Evolutionary conservation across 2,888 invertebrate genomes (phyloP).

Genomic region (Epinotia demarniana): DNA sequence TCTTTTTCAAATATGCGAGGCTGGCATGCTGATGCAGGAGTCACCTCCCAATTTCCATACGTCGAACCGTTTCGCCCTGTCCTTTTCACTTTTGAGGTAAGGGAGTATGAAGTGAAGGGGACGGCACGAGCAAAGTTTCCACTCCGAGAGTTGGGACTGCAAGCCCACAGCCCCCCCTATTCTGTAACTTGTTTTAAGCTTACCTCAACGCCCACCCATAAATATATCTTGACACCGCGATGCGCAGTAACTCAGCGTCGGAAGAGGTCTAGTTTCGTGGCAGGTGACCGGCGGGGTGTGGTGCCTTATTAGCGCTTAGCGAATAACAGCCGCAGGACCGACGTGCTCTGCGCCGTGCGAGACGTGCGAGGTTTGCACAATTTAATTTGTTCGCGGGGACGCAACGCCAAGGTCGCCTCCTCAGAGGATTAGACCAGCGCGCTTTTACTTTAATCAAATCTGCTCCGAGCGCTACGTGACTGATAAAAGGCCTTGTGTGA

Average conservation of each 20-base stretch:
- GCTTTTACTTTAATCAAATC: conserved; percentile 35
- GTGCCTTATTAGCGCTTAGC: too few species aligned
- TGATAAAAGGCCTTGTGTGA: conserved; percentile 8
- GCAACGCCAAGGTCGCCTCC: conserved; percentile 55
- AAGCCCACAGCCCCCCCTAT: not conserved
- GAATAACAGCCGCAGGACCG: conserved; percentile 10
- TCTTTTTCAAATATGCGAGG: conserved; percentile 39
- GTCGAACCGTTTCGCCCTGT: not conserved
- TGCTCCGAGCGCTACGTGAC: conserved; percentile 16
- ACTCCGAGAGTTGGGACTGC: conserved; percentile 4
- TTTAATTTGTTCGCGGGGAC: conserved; percentile 50
- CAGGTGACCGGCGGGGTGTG: too few species aligned
- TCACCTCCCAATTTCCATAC: conserved; percentile 7
- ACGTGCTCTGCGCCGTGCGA: conserved; percentile 52
- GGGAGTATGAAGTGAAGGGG: conserved; percentile 2
- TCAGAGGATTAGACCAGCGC: conserved; percentile 26
- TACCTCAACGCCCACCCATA: too few species aligned
- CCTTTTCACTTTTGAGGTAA: conserved; percentile 1
- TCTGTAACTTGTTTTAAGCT: too few species aligned
- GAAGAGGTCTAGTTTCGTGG: too few species aligned
- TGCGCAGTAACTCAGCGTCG: too few species aligned
- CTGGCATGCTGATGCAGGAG: conserved; percentile 59
- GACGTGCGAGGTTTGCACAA: conserved; percentile 57
- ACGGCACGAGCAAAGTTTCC: conserved; percentile 5
- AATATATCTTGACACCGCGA: too few species aligned